These are phyloP conservation scores for Urocynchramus pylzowi DNA, from an alignment of 2,113 vertebrate genomes.

Conservation along the genomic window DNA sequence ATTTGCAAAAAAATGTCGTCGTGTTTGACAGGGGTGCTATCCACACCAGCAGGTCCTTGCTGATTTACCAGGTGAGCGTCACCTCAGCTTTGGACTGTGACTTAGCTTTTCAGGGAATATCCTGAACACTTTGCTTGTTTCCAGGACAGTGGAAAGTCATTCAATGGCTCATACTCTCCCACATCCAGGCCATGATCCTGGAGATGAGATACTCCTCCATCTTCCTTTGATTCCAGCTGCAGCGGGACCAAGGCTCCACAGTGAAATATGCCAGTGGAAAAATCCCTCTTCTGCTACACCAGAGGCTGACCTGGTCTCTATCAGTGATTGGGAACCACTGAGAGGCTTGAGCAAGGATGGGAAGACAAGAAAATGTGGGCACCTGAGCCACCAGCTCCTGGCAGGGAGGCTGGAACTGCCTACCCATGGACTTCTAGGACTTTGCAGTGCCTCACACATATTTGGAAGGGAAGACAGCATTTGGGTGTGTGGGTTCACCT, in stretches of 20 bases:
- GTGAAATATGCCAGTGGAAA: neutral
- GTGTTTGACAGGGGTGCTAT: neutral
- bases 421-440: neutral
- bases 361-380: neutral
- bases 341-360: neutral
- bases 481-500: neutral
- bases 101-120: neutral
- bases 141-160: neutral
- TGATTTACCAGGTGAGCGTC: neutral
- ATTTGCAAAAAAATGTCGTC: neutral
- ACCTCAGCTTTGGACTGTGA: neutral
- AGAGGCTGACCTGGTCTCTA: neutral
- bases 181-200: neutral
- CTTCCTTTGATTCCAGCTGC: neutral
- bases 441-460: neutral
- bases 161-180: neutral
- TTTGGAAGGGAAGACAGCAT: neutral
- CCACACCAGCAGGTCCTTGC: neutral
- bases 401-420: neutral
- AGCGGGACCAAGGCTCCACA: neutral
- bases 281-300: neutral
- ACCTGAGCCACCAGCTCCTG: neutral
- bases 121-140: neutral
- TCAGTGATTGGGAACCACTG: rapidly evolving
- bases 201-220: neutral